Evolutionary conservation across 2,113 vertebrate species (phyloP).

Genomic region (Syrmaticus mikado): DNA sequence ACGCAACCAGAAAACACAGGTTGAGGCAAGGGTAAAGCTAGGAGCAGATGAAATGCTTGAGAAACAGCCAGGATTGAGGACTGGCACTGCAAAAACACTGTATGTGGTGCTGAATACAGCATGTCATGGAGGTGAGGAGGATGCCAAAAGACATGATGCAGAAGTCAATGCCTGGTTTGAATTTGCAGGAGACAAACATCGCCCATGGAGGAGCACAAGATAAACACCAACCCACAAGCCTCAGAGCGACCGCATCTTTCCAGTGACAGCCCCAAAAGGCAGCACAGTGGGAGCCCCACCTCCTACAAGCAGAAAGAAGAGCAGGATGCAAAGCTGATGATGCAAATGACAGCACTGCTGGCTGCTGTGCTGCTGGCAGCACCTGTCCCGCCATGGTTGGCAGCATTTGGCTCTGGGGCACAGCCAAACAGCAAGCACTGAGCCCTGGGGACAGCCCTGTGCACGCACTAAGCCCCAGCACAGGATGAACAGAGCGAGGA

Average conservation of each 20-base stretch:
- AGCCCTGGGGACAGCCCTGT: background rate
- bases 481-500: background rate
- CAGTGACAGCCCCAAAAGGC: background rate
- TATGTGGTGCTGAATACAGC: background rate
- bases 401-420: background rate
- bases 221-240: background rate
- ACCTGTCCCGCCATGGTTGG: background rate
- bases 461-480: background rate
- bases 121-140: background rate
- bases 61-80: background rate
- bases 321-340: background rate
- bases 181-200: background rate
- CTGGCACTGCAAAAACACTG: rapidly evolving
- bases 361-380: background rate
- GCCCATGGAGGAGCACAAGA: background rate
- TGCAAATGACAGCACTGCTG: background rate
- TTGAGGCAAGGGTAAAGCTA: background rate
- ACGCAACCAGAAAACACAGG: background rate
- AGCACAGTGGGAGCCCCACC: background rate
- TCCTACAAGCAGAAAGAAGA: background rate
- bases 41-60: rapidly evolving
- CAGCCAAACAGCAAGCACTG: background rate
- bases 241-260: background rate
- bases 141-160: background rate
- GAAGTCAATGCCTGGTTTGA: background rate